phyloP scores from a whole-genome alignment of 2,888 invertebrate genomes.

The Abrostola triplasia region DNA sequence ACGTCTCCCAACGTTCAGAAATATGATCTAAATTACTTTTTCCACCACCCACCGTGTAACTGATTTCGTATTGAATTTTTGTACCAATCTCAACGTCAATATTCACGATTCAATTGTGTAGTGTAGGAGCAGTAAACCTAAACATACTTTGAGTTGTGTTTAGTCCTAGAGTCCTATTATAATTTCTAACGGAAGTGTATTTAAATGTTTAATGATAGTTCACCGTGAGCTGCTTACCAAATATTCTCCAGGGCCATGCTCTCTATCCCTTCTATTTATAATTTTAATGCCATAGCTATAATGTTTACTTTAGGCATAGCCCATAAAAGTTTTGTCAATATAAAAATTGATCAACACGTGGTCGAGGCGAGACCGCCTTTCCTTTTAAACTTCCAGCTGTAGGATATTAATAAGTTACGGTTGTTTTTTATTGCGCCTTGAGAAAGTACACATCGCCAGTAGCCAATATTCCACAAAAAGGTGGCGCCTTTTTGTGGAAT shows the following conservation, averaged over 20 bases:
- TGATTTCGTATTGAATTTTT: too few species aligned
- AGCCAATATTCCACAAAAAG: too few species aligned
- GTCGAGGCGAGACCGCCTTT: constrained; percentile 20
- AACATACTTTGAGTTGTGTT: neutral
- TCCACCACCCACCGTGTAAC: too few species aligned
- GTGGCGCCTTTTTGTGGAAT: constrained; percentile 1
- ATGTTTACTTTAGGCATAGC: constrained; percentile 48
- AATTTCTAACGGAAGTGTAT: neutral
- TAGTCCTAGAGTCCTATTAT: neutral
- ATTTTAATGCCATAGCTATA: constrained; percentile 33
- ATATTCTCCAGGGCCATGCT: constrained; percentile 9
- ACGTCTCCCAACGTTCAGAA: neutral
- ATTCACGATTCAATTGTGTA: neutral
- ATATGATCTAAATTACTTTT: neutral
- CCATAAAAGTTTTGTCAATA: constrained; percentile 52
- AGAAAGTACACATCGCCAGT: too few species aligned
- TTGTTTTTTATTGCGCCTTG: constrained; percentile 5
- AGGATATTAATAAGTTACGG: constrained; percentile 36
- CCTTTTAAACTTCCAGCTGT: constrained; percentile 29
- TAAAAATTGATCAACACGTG: constrained; percentile 45
- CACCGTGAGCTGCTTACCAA: neutral
- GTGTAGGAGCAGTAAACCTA: neutral
- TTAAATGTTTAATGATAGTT: neutral
- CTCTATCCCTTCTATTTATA: constrained; percentile 32
- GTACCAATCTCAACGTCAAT: too few species aligned